phyloP scores from a whole-genome alignment of 2,113 vertebrate species.

The Cygnus buccinator region DNA sequence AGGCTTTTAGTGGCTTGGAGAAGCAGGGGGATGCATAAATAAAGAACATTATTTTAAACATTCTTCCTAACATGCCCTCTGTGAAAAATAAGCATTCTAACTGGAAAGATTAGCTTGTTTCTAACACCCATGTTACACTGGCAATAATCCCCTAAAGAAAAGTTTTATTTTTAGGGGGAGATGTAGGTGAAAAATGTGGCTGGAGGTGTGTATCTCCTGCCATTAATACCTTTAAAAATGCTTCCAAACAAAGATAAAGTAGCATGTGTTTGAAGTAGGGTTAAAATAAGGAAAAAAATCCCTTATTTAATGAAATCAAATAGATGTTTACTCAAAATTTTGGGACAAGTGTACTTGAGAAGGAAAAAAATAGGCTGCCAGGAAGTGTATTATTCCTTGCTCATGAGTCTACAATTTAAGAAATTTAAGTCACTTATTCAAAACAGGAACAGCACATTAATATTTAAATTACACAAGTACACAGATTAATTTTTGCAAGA shows the following conservation, averaged over 20 bases:
- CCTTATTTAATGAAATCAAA: neutral
- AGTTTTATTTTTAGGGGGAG: neutral
- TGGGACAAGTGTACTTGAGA: neutral
- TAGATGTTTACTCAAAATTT: neutral
- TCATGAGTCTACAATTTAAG: neutral
- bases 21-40: neutral
- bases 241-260: neutral
- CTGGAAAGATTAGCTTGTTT: neutral
- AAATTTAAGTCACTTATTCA: neutral
- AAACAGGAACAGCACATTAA: neutral
- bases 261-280: neutral
- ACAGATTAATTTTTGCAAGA: neutral
- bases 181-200: neutral
- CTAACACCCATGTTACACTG: rapidly evolving
- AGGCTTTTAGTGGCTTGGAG: neutral
- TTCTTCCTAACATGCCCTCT: neutral
- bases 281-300: neutral
- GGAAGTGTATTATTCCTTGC: neutral
- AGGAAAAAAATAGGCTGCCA: neutral
- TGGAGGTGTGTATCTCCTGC: neutral
- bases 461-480: neutral
- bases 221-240: neutral
- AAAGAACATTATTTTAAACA: neutral
- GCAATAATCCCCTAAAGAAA: neutral
- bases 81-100: neutral